Evolutionary conservation across 2,113 vertebrate species (phyloP), one percentile per base, ranked within the genome.

Genomic region (Phalacrocorax pelagicus): DNA sequence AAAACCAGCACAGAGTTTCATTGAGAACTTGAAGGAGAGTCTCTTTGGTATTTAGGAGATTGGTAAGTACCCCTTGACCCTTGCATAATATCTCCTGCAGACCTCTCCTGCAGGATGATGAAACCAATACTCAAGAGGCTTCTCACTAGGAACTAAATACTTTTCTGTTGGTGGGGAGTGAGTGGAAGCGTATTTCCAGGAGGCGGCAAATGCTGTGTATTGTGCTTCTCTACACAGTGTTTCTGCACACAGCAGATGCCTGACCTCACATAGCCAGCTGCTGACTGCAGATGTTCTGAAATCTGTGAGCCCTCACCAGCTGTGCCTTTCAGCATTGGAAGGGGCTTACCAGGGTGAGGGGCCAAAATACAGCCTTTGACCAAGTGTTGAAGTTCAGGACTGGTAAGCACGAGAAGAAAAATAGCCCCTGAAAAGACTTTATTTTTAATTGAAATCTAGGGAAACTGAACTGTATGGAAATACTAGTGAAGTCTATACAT

Each of bases 191-290:
- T 19, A 5, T 73, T 82, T 72, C 9, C 40, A 91, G 49, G 67
- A 75, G 49, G 15, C 38, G 5, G 29, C 2, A 4, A 5, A 51
- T 40, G 57, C 54, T 36, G 13, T 20, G 32, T 21, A 1, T 7
- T 2, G n/a, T 40, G 72, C 54, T 79, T 49, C 21, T 62, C 51
- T 1, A 38, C 0, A 0, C 20, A 23, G 36, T 2, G 11, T 69
- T 59, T 77, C 40, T 82, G 75, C 59, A 23, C 36, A 2, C 32
- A 51, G 49, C 47, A 21, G 46, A 19, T 20, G 36, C 69, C 30
- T 13, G 69, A 32, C 19, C 51, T 57, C 0, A 0, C 55, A 12
- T 47, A 0, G 1, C 12, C 1, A 0, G 21, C 57, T 24, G 20
- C 57, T 13, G 34, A 34, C 38, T 32, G 15, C 0, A 0, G 51